A percentile compares a stretch with the other conserved stretches of the same genome.
Evolutionary conservation across 2,888 invertebrate genomes (phyloP).

Genomic region (Lissocephala sabroskyi): DNA sequence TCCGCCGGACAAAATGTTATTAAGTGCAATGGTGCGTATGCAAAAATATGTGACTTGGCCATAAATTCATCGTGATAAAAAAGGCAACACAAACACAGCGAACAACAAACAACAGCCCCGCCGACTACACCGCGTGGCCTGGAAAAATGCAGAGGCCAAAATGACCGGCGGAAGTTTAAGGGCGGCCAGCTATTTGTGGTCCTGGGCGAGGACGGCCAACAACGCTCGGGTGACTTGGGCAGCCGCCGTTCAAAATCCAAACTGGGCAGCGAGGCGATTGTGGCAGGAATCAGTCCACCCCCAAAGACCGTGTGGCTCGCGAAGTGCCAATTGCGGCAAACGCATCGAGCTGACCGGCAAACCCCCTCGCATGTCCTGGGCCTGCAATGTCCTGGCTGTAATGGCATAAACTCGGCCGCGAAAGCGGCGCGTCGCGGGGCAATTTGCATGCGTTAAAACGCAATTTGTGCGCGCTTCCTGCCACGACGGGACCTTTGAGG

Average conservation of each 20-base stretch:
- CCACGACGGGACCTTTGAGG: slow-evolving; percentile 33
- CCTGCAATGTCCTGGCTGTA: slow-evolving; percentile 29
- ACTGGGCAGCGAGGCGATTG: too few species aligned
- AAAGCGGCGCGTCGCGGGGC: slow-evolving; percentile 27
- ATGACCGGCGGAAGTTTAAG: too few species aligned
- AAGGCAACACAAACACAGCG: slow-evolving; percentile 18
- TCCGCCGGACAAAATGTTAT: slow-evolving; percentile 27
- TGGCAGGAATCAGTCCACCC: too few species aligned
- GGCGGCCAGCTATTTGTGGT: too few species aligned
- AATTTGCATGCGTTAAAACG: slow-evolving; percentile 67
- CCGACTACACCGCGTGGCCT: too few species aligned
- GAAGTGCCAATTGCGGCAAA: slow-evolving; percentile 43
- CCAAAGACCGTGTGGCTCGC: too few species aligned
- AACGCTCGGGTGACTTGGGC: too few species aligned
- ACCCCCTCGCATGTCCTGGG: too few species aligned
- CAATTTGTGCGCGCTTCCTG: slow-evolving; percentile 60
- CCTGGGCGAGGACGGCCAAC: too few species aligned
- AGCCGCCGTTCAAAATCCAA: too few species aligned
- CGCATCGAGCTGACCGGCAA: too few species aligned
- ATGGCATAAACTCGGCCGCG: slow-evolving; percentile 51
- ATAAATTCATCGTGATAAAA: slow-evolving; percentile 16
- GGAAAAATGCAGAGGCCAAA: too few species aligned
- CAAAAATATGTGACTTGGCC: slow-evolving; percentile 42
- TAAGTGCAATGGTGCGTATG: slow-evolving; percentile 52
- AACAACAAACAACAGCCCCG: slow-evolving; percentile 22